Evolutionary conservation across 1,140 invertebrate species (phyloP), one percentile per base, ranked within the genome.

Genomic region (Cylas formicarius): DNA sequence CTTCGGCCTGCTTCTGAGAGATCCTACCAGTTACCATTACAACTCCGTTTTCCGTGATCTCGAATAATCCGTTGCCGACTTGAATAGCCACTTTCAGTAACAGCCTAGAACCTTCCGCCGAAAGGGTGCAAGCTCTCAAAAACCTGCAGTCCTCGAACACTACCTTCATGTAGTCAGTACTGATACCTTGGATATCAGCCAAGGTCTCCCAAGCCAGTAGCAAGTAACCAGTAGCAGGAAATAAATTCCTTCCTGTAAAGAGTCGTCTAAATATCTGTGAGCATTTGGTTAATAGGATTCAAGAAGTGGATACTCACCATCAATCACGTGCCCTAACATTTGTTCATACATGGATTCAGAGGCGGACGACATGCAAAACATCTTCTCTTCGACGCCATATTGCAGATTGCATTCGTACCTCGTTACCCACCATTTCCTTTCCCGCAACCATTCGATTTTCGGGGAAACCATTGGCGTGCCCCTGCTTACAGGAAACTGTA

Each of bases 201-300:
- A 95, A 61, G 2, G 87, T 86, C 64, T 90, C 86, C 92, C 92
- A 96, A 0, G 86, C 86, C n/a, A 95, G 67, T 4, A 78, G 66
- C 41, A 87, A 56, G 59, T 86, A 97, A 18, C 88, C 89, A 5
- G 90, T 93, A 0, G 90, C 91, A 3, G 93, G 93, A 46, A 87
- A 83, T 0, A 96, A 60, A 49, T 87, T 84, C 53, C 90, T 78
- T 1, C 84, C 84, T 75, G 40, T 19, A 62, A 52, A 7, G 9
- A 19, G 18, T 17, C 7, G 5, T 7, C 29, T 17, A 31, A 31
- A 7, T 31, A 13, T 31, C 18, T 5, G 13, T 17, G 29, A 13
- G 29, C 6, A 13, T 31, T 17, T 17, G 18, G 5, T 11, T 11
- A 5, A 31, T 11, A 16, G 29, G 4, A 14, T 33, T 4, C 11